Evolutionary conservation across 2,797 vertebrate genomes (phyloP).

Genomic region (Hippopotamyrus pictus): DNA sequence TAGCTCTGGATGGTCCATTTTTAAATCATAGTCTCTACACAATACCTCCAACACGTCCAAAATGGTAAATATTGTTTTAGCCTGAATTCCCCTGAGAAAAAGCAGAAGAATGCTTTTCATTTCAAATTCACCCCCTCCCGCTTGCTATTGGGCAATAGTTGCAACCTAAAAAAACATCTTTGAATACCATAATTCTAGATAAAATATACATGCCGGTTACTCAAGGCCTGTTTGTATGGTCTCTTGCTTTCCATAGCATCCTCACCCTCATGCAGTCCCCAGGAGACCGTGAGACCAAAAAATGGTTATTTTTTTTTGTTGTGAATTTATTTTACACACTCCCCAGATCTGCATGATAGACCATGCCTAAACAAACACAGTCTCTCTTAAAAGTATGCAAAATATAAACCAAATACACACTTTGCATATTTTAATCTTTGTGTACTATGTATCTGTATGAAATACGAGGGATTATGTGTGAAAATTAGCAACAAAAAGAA

Average conservation of each 20-base stretch:
- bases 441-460: not conserved
- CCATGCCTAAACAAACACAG: not conserved
- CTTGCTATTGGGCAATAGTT: not conserved
- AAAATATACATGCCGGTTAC: not conserved
- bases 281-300: not conserved
- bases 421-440: not conserved
- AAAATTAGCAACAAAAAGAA: not conserved
- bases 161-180: not conserved
- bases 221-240: not conserved
- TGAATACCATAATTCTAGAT: not conserved
- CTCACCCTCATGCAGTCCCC: not conserved
- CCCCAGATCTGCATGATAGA: not conserved
- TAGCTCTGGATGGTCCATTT: not conserved
- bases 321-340: not conserved
- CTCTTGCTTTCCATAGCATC: not conserved
- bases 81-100: not conserved
- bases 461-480: not conserved
- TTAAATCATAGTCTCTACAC: not conserved
- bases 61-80: slow-evolving; percentile 14
- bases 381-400: not conserved
- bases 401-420: not conserved
- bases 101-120: not conserved
- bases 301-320: not conserved
- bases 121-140: no score
- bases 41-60: not conserved